A percentile compares a stretch with the other conserved stretches of the same genome.
Conservation (phyloP, 2,113 vertebrate genomes). For the human region GRCh38 chr3:114944501-114945000, state of each 20-base stretch:
- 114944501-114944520: neutral
- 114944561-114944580: neutral
- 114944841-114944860: neutral
- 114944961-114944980: neutral
- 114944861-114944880: neutral
- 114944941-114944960: neutral
- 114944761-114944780: neutral
- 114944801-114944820: neutral
- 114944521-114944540: neutral
- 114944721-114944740: neutral
- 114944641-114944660: neutral
- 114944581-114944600: neutral
- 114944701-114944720: neutral
- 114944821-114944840: neutral
- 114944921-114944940: neutral
- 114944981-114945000: neutral
- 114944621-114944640: neutral
- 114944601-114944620: neutral
- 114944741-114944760: neutral
- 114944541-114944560: neutral
- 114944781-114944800: neutral
- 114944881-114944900: neutral
- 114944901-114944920: neutral
- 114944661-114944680: neutral
- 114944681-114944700: neutral